Base-by-base conservation (phyloP, 2,888 invertebrate genomes). In the Artemia sinica region DNA sequence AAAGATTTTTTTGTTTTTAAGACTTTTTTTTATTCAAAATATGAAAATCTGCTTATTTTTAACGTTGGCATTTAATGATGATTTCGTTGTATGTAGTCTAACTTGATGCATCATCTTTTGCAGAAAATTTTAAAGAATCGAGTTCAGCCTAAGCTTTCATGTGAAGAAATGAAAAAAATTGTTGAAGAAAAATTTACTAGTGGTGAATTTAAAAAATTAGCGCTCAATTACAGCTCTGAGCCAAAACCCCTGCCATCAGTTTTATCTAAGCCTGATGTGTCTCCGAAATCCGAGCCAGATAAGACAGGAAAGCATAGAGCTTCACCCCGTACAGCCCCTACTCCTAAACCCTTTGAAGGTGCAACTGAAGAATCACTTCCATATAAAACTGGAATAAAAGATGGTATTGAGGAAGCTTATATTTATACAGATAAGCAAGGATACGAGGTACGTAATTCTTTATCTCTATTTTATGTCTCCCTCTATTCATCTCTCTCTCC, bases 51-150 rank as follows among this genome's bases (percentile, higher is more conserved):
- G 41, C 41, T 41, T 41, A 41, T 41, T 41, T 41, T 41, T 41
- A 41, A 41, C 6, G 41, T 6, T 5, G 6, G 41, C 2, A 41
- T 41, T 41, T 41, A 41, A 41, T 41, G 6, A 41, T 41, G 1
- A 2, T 18, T 18, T 18, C 18, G 18, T 1, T 41, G 41, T 41
- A 41, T 41, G 1, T 6, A 41, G 41, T 6, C 41, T 41, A 41
- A 41, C 41, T 41, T 41, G 6, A 41, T 41, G 41, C 41, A 41
- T 41, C 41, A 6, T 41, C 41, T 2, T 58, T 58, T 58, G 14
- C 63, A 58, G 63, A 58, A 58, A 58, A 58, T 58, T 58, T 11
- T 28, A 11, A 58, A 58, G 63, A 58, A 58, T 28, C n/a, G 28
- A 58, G 63, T 58, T 28, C n/a, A 9, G 9, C 63, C 63, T 10